These are phyloP conservation scores for Chymomyza fuscimana DNA, from an alignment of 2,888 invertebrate species.

Conservation along the genomic window DNA sequence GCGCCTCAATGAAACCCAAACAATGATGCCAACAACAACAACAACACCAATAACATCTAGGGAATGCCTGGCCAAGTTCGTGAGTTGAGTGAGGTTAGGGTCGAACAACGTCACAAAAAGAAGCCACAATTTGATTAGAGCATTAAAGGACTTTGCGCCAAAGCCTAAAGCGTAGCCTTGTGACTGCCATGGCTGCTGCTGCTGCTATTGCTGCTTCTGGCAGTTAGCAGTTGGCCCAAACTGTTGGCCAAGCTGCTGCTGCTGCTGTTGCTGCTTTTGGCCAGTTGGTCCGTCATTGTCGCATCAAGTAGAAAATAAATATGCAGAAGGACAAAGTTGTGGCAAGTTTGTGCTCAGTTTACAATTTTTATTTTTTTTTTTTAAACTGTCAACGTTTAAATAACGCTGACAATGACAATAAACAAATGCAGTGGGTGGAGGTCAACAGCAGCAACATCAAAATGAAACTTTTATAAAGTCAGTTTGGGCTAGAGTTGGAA, in stretches of 20 bases:
- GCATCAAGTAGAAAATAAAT: slow-evolving; percentile 4
- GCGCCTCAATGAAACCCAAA: slow-evolving; percentile 72
- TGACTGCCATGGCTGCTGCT: background rate
- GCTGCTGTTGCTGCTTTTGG: too few relatives aligned
- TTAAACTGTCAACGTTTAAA: slow-evolving; percentile 70
- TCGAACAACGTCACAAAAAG: slow-evolving; percentile 50
- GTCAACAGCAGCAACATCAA: slow-evolving; percentile 14
- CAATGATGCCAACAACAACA: slow-evolving; percentile 60
- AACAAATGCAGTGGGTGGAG: slow-evolving; percentile 59
- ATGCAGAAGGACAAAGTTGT: slow-evolving; percentile 38
- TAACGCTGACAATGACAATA: slow-evolving; percentile 71
- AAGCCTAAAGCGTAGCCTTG: slow-evolving; percentile 57
- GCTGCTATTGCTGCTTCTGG: background rate
- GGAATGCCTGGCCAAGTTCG: background rate
- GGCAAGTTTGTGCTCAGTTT: slow-evolving; percentile 17
- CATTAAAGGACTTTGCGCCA: slow-evolving; percentile 71
- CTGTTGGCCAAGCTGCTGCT: background rate
- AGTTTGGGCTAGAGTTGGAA: background rate
- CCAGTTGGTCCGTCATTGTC: slow-evolving; percentile 1
- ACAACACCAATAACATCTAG: slow-evolving; percentile 10
- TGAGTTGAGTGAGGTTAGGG: slow-evolving; percentile 31
- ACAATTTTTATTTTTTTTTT: slow-evolving; percentile 30
- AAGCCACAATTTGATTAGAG: slow-evolving; percentile 74
- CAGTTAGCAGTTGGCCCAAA: background rate
- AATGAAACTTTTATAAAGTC: slow-evolving; percentile 43